These are phyloP conservation scores for Palythoa caribaeorum DNA, from an alignment of 92 coral and sea anemone species.

Conservation along the genomic window DNA sequence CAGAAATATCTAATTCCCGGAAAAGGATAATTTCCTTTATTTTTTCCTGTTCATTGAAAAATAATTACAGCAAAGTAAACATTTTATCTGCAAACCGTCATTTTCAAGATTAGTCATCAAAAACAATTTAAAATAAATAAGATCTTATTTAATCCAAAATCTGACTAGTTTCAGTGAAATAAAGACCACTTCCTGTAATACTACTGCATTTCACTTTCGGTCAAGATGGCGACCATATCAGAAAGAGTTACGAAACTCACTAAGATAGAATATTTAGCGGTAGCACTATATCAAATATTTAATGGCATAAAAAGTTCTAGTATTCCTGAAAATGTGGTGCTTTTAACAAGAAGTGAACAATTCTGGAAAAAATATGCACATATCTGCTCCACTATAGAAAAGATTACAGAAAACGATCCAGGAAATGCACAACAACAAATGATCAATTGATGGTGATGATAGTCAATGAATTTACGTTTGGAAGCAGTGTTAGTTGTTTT, in stretches of 20 bases:
- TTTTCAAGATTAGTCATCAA: background rate
- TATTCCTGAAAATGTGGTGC: constrained; percentile 34
- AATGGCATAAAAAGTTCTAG: constrained; percentile 17
- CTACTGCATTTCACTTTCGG: constrained; percentile 9
- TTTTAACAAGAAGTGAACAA: constrained; percentile 23
- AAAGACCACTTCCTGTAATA: constrained; percentile 41
- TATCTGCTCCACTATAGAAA: constrained; percentile 4
- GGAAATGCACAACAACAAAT: too few relatives aligned
- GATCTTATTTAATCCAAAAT: constrained; percentile 26
- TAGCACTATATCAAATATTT: constrained; percentile 44
- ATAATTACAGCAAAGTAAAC: constrained; percentile 5
- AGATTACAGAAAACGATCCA: background rate
- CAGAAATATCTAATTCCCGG: background rate
- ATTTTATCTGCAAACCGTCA: background rate
- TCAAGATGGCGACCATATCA: constrained; percentile 31
- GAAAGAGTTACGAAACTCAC: constrained; percentile 4
- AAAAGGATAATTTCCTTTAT: constrained; percentile 25
- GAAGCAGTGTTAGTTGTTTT: constrained; percentile 1
- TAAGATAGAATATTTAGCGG: constrained; percentile 11
- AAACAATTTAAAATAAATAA: background rate
- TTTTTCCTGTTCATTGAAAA: constrained; percentile 30
- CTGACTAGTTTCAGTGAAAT: constrained; percentile 33
- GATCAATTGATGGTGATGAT: too few relatives aligned
- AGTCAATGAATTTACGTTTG: too few relatives aligned
- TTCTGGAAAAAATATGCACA: background rate